These are phyloP conservation scores for Tenthredo livida DNA, from an alignment of 2,888 invertebrate genomes.

Conservation along the genomic window DNA sequence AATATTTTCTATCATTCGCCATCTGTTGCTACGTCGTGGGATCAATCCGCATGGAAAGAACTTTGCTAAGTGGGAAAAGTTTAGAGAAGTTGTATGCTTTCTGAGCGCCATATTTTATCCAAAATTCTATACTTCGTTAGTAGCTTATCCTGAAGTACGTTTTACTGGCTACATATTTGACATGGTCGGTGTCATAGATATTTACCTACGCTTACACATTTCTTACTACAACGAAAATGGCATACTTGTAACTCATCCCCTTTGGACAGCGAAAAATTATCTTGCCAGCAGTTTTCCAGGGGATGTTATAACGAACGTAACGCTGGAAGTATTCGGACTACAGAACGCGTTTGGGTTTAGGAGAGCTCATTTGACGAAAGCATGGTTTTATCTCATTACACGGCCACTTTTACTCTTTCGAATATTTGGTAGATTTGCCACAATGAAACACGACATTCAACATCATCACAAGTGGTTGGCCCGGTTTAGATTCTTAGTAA, in stretches of 20 bases:
- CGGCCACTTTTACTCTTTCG: constrained; percentile 31
- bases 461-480: constrained; percentile 28
- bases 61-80: constrained; percentile 14
- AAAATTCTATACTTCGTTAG: constrained; percentile 24
- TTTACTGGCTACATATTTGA: constrained; percentile 71
- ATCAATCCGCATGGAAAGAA: constrained; percentile 31
- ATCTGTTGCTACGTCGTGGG: constrained; percentile 34
- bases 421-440: constrained; percentile 41
- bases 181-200: constrained; percentile 73
- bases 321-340: constrained; percentile 44
- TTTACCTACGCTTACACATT: constrained; percentile 63
- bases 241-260: constrained; percentile 62
- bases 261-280: constrained; percentile 62
- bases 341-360: constrained; percentile 21
- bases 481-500: background rate
- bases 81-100: constrained; percentile 34
- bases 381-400: constrained; percentile 30
- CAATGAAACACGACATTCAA: constrained; percentile 19
- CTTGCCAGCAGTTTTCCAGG: constrained; percentile 59
- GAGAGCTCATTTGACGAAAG: constrained; percentile 29
- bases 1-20: constrained; percentile 32
- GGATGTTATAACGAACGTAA: constrained; percentile 59
- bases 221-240: constrained; percentile 64
- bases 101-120: constrained; percentile 37
- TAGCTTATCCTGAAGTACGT: constrained; percentile 32